Conservation (phyloP, 2,113 vertebrate genomes). For the Mormyrus lacerda region DNA sequence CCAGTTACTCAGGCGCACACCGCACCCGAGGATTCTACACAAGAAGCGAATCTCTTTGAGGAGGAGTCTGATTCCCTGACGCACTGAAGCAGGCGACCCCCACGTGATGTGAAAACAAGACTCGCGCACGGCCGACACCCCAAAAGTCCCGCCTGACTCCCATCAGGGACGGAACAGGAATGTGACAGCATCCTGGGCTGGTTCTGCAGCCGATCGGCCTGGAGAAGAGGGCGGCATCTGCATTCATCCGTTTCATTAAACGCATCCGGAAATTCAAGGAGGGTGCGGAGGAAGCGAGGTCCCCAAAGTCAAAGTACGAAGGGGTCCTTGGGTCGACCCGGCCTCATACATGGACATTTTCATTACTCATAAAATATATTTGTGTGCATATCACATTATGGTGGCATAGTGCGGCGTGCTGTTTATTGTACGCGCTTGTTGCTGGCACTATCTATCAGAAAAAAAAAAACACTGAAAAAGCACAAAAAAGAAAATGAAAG, state of each 20-base stretch:
- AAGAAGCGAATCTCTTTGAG: neutral
- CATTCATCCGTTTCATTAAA: slow-evolving; percentile 18
- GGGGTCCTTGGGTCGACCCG: slow-evolving; percentile 27
- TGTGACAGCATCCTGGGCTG: neutral
- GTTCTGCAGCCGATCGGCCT: neutral
- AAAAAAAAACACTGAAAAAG: neutral
- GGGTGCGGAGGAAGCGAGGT: slow-evolving; percentile 25
- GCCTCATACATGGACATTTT: slow-evolving; percentile 14
- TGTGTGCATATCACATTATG: neutral
- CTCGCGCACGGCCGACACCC: neutral
- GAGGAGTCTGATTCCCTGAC: neutral
- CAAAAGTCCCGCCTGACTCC: neutral
- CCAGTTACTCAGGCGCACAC: neutral
- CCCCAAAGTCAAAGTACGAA: slow-evolving; percentile 27
- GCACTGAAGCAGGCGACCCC: neutral
- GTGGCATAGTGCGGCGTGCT: neutral
- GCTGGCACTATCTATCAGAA: neutral
- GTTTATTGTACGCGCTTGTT: neutral
- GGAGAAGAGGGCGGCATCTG: neutral
- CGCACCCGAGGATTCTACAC: neutral
- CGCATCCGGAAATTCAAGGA: slow-evolving; percentile 23
- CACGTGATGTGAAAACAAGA: neutral
- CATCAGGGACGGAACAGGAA: slow-evolving; percentile 22
- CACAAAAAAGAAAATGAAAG: neutral
- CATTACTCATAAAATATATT: neutral